Conservation (phyloP, 2,888 invertebrate genomes). For the Parnassius orleans region DNA sequence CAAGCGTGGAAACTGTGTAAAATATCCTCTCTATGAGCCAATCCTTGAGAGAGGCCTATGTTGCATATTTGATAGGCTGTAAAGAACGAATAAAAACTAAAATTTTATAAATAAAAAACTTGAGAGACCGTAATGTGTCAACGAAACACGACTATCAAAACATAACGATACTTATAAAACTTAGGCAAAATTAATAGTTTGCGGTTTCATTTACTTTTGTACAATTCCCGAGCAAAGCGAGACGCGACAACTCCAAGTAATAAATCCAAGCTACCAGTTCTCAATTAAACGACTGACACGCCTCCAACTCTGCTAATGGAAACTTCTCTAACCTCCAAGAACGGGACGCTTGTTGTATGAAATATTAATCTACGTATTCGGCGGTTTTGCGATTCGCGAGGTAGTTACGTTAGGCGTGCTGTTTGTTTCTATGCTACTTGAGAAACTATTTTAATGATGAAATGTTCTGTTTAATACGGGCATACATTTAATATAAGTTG, state of each 20-base stretch:
- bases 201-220: slow-evolving; percentile 6
- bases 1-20: no score
- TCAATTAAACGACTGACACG: slow-evolving; percentile 49
- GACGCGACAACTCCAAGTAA: slow-evolving; percentile 43
- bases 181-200: slow-evolving; percentile 4
- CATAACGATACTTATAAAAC: no score
- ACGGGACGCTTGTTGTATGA: slow-evolving; percentile 13
- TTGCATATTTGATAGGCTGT: no score
- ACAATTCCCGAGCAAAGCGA: slow-evolving; percentile 28
- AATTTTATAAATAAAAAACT: no score
- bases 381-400: slow-evolving; percentile 12
- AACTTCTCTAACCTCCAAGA: slow-evolving; percentile 30
- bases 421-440: background rate
- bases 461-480: background rate
- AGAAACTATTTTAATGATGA: slow-evolving; percentile 2
- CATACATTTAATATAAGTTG: no score
- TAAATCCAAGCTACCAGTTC: slow-evolving; percentile 53
- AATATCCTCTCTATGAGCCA: no score
- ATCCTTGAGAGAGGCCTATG: no score
- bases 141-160: no score
- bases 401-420: background rate
- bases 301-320: slow-evolving; percentile 50
- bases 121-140: no score
- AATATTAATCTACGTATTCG: slow-evolving; percentile 21
- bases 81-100: no score